A percentile compares a stretch with the other conserved stretches of the same genome.
Conservation (phyloP, 2,797 vertebrate species). For the Pseudocheirus occidentalis region DNA sequence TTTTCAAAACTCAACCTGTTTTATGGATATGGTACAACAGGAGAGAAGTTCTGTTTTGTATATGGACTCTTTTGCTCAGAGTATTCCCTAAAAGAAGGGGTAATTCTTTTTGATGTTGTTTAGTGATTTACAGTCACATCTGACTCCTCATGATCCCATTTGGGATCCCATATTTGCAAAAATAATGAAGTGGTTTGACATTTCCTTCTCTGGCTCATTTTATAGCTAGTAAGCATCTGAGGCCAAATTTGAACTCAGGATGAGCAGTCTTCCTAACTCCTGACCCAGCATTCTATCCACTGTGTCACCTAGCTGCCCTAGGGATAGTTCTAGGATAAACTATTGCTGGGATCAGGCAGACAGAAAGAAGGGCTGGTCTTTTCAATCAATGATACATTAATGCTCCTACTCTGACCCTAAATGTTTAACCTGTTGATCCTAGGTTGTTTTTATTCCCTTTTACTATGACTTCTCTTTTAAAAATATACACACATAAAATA, state of each 20-base stretch:
- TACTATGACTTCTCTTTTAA: background rate
- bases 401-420: background rate
- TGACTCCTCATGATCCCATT: background rate
- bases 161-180: background rate
- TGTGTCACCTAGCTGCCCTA: background rate
- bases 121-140: background rate
- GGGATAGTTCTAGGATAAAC: background rate
- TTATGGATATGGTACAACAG: background rate
- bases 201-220: background rate
- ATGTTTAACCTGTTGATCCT: background rate
- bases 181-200: background rate
- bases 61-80: background rate
- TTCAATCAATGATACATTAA: background rate
- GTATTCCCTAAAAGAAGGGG: background rate
- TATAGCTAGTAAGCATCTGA: background rate
- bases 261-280: background rate
- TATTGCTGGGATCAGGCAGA: background rate
- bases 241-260: background rate
- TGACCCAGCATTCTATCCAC: background rate
- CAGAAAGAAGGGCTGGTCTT: background rate
- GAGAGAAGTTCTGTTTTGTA: background rate
- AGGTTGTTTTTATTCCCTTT: background rate
- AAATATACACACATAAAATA: background rate
- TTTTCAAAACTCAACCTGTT: background rate
- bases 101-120: background rate